Percentiles rank a stretch among this genome's conserved stretches.
Evolutionary conservation across 1,140 invertebrate species (phyloP).

Genomic region (Lerema accius): DNA sequence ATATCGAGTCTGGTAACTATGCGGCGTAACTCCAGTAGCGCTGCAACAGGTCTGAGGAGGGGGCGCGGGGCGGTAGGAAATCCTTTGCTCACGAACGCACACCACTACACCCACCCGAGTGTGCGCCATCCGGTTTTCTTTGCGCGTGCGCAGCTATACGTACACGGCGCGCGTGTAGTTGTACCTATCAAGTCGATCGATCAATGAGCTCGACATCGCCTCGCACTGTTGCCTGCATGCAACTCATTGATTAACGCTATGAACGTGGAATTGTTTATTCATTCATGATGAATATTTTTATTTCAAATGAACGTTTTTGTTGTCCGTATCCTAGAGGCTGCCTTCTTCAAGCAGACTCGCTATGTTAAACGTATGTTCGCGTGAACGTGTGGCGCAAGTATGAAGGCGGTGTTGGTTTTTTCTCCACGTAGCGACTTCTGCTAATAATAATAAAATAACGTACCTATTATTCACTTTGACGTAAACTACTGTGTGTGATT

Average conservation of each 20-base stretch:
- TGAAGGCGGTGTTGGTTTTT: slow-evolving; percentile 3
- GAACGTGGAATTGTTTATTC: slow-evolving; percentile 82
- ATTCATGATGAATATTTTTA: slow-evolving; percentile 80
- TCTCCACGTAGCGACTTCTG: background rate
- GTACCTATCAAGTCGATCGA: slow-evolving; percentile 74
- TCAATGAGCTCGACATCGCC: slow-evolving; percentile 79
- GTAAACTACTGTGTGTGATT: background rate
- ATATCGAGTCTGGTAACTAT: slow-evolving; percentile 83
- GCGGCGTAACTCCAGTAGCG: slow-evolving; percentile 81
- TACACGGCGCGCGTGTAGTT: slow-evolving; percentile 52
- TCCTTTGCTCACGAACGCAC: slow-evolving; percentile 70
- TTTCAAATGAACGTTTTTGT: slow-evolving; percentile 71
- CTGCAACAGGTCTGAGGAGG: slow-evolving; percentile 73
- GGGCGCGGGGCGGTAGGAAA: slow-evolving; percentile 76
- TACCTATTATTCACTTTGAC: background rate
- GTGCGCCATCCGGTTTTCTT: slow-evolving; percentile 75
- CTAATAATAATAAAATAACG: background rate
- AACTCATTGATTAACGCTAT: slow-evolving; percentile 82
- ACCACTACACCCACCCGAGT: slow-evolving; percentile 47
- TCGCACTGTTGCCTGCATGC: slow-evolving; percentile 74
- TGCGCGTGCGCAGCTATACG: slow-evolving; percentile 57
- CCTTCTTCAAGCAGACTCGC: slow-evolving; percentile 40
- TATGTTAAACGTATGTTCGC: slow-evolving; percentile 10
- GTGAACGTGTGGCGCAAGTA: slow-evolving; percentile 2
- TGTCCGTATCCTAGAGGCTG: slow-evolving; percentile 50